Conservation (phyloP, 2,888 invertebrate species). For the Platynereis dumerilii region DNA sequence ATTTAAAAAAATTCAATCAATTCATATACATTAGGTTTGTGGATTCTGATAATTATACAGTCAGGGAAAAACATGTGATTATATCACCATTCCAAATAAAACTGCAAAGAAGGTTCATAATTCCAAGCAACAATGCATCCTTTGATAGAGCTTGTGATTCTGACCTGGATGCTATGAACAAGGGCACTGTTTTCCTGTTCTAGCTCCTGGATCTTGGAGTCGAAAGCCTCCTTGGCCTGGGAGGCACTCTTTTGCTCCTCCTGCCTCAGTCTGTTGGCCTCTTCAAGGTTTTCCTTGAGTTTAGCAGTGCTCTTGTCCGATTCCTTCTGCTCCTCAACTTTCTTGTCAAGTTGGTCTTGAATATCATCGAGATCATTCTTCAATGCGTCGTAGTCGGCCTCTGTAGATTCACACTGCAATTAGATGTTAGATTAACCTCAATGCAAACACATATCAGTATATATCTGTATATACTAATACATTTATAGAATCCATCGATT, state of each 20-base stretch:
- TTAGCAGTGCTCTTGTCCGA: neutral
- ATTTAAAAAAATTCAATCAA: too few species aligned
- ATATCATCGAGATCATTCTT: neutral
- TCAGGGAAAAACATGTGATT: too few species aligned
- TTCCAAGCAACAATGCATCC: too few species aligned
- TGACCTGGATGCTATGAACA: neutral
- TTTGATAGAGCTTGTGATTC: too few species aligned
- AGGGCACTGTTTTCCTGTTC: slow-evolving; percentile 4
- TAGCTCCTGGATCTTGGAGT: neutral
- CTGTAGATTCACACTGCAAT: neutral
- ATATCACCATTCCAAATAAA: too few species aligned
- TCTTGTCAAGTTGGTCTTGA: neutral
- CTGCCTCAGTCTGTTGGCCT: neutral
- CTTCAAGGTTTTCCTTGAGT: neutral
- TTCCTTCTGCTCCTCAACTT: slow-evolving; percentile 3
- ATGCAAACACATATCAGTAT: too few species aligned
- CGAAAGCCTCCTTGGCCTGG: neutral
- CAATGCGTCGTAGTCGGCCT: neutral
- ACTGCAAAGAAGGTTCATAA: too few species aligned
- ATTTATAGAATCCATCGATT: too few species aligned
- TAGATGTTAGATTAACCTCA: too few species aligned
- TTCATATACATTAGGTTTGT: too few species aligned
- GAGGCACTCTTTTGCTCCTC: neutral
- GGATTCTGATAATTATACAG: too few species aligned
- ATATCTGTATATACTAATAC: too few species aligned